These are phyloP conservation scores for Odocoileus hemionus DNA, from an alignment of 2,113 vertebrate genomes.

Conservation along the genomic window DNA sequence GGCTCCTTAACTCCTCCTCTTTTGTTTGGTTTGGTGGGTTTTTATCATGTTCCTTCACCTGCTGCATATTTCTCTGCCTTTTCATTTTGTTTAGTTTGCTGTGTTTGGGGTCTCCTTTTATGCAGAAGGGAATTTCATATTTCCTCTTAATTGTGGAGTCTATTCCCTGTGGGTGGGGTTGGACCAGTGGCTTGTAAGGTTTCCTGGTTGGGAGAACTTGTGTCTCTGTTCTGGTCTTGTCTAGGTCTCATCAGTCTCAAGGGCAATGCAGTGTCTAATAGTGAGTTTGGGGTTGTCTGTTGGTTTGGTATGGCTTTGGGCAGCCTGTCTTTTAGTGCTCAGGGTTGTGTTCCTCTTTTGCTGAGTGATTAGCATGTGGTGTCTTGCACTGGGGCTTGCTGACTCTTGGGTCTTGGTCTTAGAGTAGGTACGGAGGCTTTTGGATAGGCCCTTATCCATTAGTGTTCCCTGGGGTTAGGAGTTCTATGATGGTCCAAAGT, in stretches of 20 bases:
- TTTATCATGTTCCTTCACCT: too few species aligned
- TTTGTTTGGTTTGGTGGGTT: too few species aligned
- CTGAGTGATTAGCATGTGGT: background rate
- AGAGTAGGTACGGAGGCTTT: background rate
- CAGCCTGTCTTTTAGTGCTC: background rate
- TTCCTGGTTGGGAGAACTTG: background rate
- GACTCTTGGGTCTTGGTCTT: background rate
- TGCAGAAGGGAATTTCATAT: background rate
- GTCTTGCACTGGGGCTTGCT: background rate
- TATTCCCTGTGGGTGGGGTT: background rate
- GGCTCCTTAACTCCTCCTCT: too few species aligned
- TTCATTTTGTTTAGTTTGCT: too few species aligned
- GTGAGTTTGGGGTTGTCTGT: background rate
- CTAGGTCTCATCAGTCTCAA: background rate
- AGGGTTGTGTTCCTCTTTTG: background rate
- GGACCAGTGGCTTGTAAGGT: background rate
- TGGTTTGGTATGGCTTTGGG: background rate
- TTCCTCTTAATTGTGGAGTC: background rate
- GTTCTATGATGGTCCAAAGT: background rate
- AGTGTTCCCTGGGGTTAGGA: background rate
- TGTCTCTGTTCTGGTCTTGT: background rate
- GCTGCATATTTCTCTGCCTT: too few species aligned
- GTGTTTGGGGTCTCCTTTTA: background rate
- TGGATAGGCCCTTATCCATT: background rate
- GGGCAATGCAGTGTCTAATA: background rate